phyloP scores from a whole-genome alignment of 2,888 invertebrate species.

The Metacarcinus magister region DNA sequence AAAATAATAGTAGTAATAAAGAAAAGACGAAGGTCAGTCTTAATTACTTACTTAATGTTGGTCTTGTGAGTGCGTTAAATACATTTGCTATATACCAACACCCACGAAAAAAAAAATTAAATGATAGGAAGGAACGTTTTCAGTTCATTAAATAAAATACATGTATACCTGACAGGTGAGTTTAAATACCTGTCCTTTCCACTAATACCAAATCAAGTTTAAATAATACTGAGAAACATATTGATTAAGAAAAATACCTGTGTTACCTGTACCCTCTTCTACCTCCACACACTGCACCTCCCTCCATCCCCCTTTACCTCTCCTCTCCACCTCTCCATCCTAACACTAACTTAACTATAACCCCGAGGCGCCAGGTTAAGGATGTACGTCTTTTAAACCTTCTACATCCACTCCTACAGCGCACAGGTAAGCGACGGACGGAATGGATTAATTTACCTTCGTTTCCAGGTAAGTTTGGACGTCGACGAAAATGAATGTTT shows the following conservation, averaged over 20 bases:
- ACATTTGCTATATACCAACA: background rate
- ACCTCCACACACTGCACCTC: background rate
- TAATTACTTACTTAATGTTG: background rate
- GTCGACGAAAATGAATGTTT: background rate
- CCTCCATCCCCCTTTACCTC: background rate
- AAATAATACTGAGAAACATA: background rate
- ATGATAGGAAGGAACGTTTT: background rate
- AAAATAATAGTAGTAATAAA: background rate
- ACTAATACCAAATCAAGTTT: background rate
- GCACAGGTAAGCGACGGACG: background rate
- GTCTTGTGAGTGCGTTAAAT: background rate
- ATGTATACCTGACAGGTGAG: background rate
- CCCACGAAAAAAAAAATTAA: background rate
- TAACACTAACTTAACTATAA: background rate
- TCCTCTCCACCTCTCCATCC: background rate
- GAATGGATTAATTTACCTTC: background rate
- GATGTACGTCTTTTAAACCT: background rate
- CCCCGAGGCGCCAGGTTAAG: background rate
- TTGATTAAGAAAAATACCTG: background rate
- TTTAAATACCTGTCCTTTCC: background rate
- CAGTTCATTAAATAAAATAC: background rate
- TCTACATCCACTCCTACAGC: background rate
- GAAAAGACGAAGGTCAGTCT: background rate
- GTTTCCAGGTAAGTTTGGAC: background rate
- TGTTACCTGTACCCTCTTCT: too few species aligned